Evolutionary conservation across 2,113 vertebrate species (phyloP).

Genomic region (Scartelaos histophorus): DNA sequence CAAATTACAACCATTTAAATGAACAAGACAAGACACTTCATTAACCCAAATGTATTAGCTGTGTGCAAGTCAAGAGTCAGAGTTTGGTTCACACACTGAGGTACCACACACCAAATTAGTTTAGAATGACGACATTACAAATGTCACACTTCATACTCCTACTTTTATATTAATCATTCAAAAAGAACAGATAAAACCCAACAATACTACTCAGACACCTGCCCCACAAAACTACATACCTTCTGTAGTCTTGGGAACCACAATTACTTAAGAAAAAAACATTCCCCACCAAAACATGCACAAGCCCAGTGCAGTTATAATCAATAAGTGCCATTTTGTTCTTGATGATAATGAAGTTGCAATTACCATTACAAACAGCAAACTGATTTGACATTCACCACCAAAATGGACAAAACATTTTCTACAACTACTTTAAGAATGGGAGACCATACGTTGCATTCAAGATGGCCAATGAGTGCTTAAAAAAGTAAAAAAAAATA

Average conservation of each 20-base stretch:
- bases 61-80: background rate
- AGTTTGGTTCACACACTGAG: background rate
- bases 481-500: constrained; percentile 2
- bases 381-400: constrained; percentile 5
- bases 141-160: background rate
- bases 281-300: background rate
- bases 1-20: background rate
- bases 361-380: background rate
- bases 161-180: background rate
- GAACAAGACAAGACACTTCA: background rate
- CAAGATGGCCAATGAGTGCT: constrained; percentile 4
- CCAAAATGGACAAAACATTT: background rate
- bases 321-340: background rate
- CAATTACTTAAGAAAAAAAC: background rate
- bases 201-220: background rate
- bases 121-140: background rate
- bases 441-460: constrained; percentile 20
- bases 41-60: no score
- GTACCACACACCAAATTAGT: background rate
- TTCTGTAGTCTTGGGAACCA: background rate
- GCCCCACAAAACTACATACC: background rate
- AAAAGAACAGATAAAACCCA: background rate
- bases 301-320: background rate
- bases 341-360: background rate
- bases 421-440: constrained; percentile 8